Evolutionary conservation across 2,113 vertebrate genomes (phyloP), one percentile per base, ranked within the genome.

Genomic region (Bufo bufo): DNA sequence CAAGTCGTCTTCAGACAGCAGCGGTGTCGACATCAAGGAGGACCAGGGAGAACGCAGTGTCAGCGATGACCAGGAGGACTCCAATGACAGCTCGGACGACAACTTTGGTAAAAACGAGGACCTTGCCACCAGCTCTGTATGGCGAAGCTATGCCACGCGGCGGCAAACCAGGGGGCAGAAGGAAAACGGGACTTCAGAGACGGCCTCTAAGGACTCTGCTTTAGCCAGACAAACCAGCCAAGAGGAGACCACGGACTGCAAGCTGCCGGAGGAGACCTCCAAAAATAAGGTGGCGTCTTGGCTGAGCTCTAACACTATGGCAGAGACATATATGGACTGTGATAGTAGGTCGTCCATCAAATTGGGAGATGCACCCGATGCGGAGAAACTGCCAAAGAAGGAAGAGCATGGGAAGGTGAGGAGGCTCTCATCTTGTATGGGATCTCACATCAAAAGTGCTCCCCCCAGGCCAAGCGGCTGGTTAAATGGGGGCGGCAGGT

Each of bases 251-350:
- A 49, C 20, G 0, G 61, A 90, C 7, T 96, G 96, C 49, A 97
- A 98, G 74, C 97, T 95, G 0, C 95, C 96, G 0, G 97, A 98
- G 91, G 97, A 99, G 93, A 97, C 92, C 4, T 95, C 97, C 82
- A 98, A 99, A 92, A 98, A 96, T 91, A 99, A 99, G 90, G 98
- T 99, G 92, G 98, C 97, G 54, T 99, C 96, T 0, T 99, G 98
- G 98, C 86, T 99, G 82, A 99, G 97, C 90, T 95, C 93, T 88
- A 94, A 92, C 81, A 94, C 89, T 47, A 14, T 94, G 90, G 7
- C 91, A 0, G 93, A 93, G 0, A 47, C 92, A 0, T 92, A 91
- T 81, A 93, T 92, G 50, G 95, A 95, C 43, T 75, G 90, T 0
- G 93, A 94, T 10, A 90, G 94, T 20, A 14, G 86, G 1, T 94